These are phyloP conservation scores for Adelognathus sp. DNA, from an alignment of 2,888 invertebrate genomes.

Conservation along the genomic window DNA sequence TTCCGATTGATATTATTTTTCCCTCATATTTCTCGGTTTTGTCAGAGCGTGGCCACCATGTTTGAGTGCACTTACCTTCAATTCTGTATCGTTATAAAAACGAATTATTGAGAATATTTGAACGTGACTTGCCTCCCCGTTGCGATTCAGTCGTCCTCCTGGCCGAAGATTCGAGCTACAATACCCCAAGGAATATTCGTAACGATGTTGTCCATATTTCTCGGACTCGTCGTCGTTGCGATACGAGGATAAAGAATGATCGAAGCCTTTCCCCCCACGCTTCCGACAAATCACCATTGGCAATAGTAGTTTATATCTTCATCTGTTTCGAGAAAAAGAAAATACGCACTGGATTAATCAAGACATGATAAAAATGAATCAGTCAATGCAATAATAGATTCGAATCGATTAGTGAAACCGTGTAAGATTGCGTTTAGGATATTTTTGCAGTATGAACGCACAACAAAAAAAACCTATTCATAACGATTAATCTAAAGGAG, in stretches of 20 bases:
- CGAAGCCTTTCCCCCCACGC: constrained; percentile 15
- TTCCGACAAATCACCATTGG: constrained; percentile 20
- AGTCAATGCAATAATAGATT: neutral
- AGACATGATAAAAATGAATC: neutral
- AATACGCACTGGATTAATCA: constrained; percentile 5
- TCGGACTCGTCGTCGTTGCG: constrained; percentile 71
- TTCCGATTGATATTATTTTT: no score
- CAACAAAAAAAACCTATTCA: constrained; percentile 44
- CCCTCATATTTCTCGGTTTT: no score
- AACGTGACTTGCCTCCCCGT: constrained; percentile 40
- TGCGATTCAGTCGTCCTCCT: constrained; percentile 73
- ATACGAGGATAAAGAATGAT: constrained; percentile 67
- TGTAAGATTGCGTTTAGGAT: neutral
- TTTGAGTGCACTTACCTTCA: neutral
- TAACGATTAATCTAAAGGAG: constrained; percentile 82
- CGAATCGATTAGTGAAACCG: neutral
- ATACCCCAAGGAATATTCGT: constrained; percentile 75
- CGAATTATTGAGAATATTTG: constrained; percentile 33
- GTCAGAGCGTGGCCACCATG: no score
- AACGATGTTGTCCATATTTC: constrained; percentile 73
- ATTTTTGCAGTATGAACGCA: neutral
- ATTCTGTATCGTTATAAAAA: neutral
- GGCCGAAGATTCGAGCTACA: constrained; percentile 73
- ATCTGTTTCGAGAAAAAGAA: neutral
- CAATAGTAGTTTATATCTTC: constrained; percentile 13